phyloP scores from a whole-genome alignment of 2,113 vertebrate species.

The Regulus satrapa region DNA sequence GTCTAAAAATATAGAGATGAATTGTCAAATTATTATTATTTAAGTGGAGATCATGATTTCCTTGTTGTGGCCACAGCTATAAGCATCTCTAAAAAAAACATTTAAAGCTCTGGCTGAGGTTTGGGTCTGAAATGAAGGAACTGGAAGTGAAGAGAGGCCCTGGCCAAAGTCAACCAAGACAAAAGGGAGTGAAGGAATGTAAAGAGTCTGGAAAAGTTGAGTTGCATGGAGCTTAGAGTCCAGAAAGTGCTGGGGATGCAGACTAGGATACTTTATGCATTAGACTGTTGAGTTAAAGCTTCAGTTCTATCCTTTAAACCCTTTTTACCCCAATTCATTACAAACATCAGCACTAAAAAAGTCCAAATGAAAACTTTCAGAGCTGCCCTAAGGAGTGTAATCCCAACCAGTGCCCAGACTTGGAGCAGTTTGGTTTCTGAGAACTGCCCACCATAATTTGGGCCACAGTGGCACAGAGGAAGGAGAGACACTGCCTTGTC shows the following conservation, averaged over 20 bases:
- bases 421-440: neutral
- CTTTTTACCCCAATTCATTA: neutral
- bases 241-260: neutral
- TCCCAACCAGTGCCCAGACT: neutral
- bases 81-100: neutral
- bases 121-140: neutral
- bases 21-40: neutral
- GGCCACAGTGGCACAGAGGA: neutral
- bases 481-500: neutral
- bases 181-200: neutral
- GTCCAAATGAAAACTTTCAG: neutral
- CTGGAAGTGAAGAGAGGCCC: neutral
- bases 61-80: neutral
- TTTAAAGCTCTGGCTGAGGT: neutral
- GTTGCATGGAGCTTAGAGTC: neutral
- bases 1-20: neutral
- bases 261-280: neutral
- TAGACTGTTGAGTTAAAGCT: neutral
- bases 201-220: constrained; percentile 26
- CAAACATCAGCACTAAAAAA: neutral
- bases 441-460: neutral
- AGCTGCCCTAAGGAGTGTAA: neutral
- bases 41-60: neutral
- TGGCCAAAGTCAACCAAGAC: constrained; percentile 43
- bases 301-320: neutral